Conservation (phyloP, 2,888 invertebrate genomes). For the Folsomia manolachei region DNA sequence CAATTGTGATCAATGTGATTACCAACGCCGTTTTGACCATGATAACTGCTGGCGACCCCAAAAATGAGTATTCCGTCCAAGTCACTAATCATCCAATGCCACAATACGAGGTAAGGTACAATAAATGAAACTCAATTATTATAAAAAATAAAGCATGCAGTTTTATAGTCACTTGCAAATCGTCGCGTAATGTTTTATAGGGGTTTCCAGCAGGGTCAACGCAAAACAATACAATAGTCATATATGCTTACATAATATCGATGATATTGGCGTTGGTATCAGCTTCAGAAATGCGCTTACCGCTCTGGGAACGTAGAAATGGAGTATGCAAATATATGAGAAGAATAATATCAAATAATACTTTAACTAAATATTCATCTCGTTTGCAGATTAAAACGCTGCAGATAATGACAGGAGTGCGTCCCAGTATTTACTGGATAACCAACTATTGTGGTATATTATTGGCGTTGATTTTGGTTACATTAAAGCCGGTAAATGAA, state of each 20-base stretch:
- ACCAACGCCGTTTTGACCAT: conserved; percentile 30
- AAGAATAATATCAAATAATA: background rate
- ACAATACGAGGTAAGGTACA: conserved; percentile 19
- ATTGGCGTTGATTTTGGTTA: too few species aligned
- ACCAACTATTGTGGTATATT: conserved; percentile 26
- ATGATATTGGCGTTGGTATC: conserved; percentile 27
- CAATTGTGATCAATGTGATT: conserved; percentile 28
- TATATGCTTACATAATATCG: conserved; percentile 28
- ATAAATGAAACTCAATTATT: too few species aligned
- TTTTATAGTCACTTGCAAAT: too few species aligned
- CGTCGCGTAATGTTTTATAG: too few species aligned
- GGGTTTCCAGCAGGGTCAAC: conserved; percentile 21
- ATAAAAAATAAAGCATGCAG: too few species aligned
- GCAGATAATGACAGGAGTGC: conserved; percentile 55
- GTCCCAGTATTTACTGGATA: conserved; percentile 54
- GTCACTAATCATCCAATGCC: conserved; percentile 23
- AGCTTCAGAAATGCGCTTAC: conserved; percentile 28
- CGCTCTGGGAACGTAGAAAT: conserved; percentile 21
- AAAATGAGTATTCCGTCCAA: conserved; percentile 9
- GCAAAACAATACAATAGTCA: conserved; percentile 23
- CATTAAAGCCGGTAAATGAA: too few species aligned
- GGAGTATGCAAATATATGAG: conserved; percentile 20
- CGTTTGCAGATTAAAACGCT: conserved; percentile 36
- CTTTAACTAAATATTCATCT: conserved; percentile 1
- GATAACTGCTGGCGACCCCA: conserved; percentile 6